Percentiles rank a stretch among this genome's conserved stretches.
phyloP scores from a whole-genome alignment of 1,140 invertebrate genomes.

The Tenebrio molitor region DNA sequence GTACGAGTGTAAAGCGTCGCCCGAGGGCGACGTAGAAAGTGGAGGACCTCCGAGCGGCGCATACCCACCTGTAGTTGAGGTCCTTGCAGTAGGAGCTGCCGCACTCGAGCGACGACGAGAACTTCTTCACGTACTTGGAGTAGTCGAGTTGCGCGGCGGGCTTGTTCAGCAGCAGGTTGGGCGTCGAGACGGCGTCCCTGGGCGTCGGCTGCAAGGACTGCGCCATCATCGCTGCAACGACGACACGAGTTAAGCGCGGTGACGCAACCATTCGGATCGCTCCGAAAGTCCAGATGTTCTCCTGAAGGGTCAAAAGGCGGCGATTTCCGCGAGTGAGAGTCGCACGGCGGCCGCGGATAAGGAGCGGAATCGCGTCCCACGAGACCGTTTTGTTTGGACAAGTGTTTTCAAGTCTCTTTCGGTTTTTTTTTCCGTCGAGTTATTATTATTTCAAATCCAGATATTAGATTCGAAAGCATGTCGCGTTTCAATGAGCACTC shows the following conservation, averaged over 20 bases:
- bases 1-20: too few relatives aligned
- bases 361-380: not conserved
- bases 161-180: slow-evolving; percentile 67
- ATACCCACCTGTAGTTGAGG: slow-evolving; percentile 80
- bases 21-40: too few relatives aligned
- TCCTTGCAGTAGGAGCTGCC: slow-evolving; percentile 85
- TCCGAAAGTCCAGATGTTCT: slow-evolving; percentile 3
- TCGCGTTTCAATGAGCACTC: slow-evolving; percentile 29
- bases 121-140: slow-evolving; percentile 86
- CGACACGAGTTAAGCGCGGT: slow-evolving; percentile 13
- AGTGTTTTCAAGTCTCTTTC: slow-evolving; percentile 34
- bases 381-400: slow-evolving; percentile 25
- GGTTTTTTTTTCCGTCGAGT: slow-evolving; percentile 4
- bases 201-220: slow-evolving; percentile 61
- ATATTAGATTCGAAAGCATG: slow-evolving; percentile 38
- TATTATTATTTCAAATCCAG: slow-evolving; percentile 34
- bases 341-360: not conserved
- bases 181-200: slow-evolving; percentile 52
- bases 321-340: not conserved
- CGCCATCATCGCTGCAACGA: slow-evolving; percentile 70
- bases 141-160: slow-evolving; percentile 75
- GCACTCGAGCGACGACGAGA: slow-evolving; percentile 81
- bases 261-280: not conserved
- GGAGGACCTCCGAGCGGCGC: too few relatives aligned
- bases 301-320: slow-evolving; percentile 3